phyloP scores from a whole-genome alignment of 2,113 vertebrate species.

The Cyprinodon tularosa region DNA sequence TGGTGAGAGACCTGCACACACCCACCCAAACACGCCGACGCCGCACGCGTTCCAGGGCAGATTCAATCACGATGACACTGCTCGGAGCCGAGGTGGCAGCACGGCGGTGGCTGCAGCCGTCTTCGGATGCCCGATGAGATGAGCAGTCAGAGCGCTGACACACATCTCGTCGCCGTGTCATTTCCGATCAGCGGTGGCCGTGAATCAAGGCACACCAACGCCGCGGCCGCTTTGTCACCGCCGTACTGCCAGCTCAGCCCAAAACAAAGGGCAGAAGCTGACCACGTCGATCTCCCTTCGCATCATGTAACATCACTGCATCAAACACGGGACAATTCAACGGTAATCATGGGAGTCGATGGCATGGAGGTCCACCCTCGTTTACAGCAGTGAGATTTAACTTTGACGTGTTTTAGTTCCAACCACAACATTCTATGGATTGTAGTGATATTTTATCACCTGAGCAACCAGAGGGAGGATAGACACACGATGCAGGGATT shows the following conservation, averaged over 20 bases:
- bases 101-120: conserved; percentile 57
- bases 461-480: no score
- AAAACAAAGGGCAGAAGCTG: conserved; percentile 54
- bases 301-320: conserved; percentile 14
- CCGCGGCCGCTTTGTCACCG: conserved; percentile 40
- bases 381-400: neutral
- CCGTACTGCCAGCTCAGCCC: conserved; percentile 60
- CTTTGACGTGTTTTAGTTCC: no score
- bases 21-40: conserved; percentile 29
- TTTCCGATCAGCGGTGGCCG: conserved; percentile 78
- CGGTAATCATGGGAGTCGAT: conserved; percentile 11
- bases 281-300: conserved; percentile 52
- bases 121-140: conserved; percentile 73
- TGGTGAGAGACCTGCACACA: conserved; percentile 39
- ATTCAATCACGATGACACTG: conserved; percentile 74
- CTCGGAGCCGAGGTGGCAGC: conserved; percentile 54
- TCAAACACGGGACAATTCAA: conserved; percentile 33
- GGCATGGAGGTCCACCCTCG: neutral
- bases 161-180: conserved; percentile 77
- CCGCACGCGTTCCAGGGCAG: conserved; percentile 49
- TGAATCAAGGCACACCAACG: conserved; percentile 64
- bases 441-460: no score
- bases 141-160: conserved; percentile 81
- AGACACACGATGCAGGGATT: no score
- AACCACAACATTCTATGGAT: no score